Conservation (phyloP, 1,140 invertebrate genomes). For the Hypothenemus hampei region DNA sequence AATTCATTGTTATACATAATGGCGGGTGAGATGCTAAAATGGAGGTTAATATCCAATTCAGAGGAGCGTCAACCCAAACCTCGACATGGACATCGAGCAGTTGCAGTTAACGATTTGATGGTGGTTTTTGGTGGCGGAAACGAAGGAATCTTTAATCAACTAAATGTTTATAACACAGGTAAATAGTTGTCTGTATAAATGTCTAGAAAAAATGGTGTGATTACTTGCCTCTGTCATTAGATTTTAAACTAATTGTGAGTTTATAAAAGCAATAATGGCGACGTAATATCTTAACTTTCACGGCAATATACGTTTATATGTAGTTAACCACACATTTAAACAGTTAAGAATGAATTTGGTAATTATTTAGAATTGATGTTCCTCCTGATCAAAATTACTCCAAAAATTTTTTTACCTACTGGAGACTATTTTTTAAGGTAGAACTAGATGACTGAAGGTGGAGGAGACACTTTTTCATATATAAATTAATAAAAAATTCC, state of each 20-base stretch:
- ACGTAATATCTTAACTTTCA: no score
- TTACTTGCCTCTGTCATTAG: conserved; percentile 32
- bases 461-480: no score
- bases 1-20: conserved; percentile 58
- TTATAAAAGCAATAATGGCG: no score
- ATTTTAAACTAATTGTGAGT: conserved; percentile 10
- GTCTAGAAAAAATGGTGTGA: conserved; percentile 41
- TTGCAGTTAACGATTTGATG: conserved; percentile 98
- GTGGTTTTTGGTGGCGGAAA: conserved; percentile 99
- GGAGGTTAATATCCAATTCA: conserved; percentile 92
- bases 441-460: no score
- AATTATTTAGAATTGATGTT: no score
- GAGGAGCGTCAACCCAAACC: conserved; percentile 90
- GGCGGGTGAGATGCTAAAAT: conserved; percentile 86
- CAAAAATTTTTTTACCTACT: no score
- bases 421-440: no score
- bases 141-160: conserved; percentile 98
- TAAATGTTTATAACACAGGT: conserved; percentile 98
- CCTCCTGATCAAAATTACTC: no score
- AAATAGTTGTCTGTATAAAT: conserved; percentile 28
- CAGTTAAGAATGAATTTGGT: no score
- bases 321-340: no score
- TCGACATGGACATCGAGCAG: conserved; percentile 96
- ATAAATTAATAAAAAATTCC: no score
- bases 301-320: no score